A percentile compares a stretch with the other conserved stretches of the same genome.
Evolutionary conservation across 2,113 vertebrate genomes (phyloP).

Genomic region (Zonotrichia leucophrys): DNA sequence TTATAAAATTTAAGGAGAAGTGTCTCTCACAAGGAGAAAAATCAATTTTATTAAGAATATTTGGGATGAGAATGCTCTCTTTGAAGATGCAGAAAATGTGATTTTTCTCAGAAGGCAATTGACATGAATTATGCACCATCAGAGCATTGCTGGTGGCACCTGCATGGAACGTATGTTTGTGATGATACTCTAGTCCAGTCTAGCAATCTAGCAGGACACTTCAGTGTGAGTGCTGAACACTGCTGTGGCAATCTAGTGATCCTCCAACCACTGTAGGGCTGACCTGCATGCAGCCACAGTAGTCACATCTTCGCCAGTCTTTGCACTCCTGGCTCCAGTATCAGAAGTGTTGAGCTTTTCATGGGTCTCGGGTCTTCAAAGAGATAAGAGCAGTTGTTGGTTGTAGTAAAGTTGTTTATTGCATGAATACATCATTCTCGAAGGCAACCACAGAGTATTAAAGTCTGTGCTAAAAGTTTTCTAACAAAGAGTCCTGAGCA

Average conservation of each 20-base stretch:
- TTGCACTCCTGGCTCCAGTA: neutral
- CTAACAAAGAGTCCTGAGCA: neutral
- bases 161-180: neutral
- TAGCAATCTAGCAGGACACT: neutral
- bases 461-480: neutral
- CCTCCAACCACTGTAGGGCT: neutral
- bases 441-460: neutral
- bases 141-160: neutral
- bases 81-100: neutral
- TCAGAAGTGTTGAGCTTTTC: neutral
- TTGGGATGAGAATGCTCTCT: neutral
- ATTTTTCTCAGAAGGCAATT: neutral
- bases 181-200: neutral
- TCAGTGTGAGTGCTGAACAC: fast-evolving
- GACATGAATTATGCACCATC: neutral
- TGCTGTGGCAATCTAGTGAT: fast-evolving
- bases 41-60: neutral
- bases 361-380: neutral
- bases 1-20: neutral
- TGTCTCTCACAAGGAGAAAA: neutral
- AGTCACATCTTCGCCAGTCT: neutral
- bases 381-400: neutral
- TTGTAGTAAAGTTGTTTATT: neutral
- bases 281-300: neutral
- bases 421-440: neutral